Evolutionary conservation across 2,797 vertebrate species (phyloP).

Genomic region (Zenarchopterus dispar): DNA sequence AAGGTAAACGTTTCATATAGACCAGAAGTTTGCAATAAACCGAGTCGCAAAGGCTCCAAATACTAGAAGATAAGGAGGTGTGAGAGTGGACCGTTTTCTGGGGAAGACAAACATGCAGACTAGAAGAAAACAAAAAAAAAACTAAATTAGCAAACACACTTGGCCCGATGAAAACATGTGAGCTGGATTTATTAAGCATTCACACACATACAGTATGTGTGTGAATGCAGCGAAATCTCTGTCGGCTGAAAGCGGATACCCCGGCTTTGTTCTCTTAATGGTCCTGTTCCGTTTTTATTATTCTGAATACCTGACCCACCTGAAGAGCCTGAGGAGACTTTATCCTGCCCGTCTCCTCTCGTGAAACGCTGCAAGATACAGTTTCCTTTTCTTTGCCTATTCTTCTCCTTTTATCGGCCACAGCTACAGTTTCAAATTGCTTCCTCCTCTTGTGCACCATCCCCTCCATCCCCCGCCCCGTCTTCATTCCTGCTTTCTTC

Average conservation of each 20-base stretch:
- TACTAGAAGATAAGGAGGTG: slow-evolving; percentile 65
- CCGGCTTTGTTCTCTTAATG: slow-evolving; percentile 72
- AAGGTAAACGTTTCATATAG: slow-evolving; percentile 55
- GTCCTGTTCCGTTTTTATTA: slow-evolving; percentile 69
- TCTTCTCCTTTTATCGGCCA: slow-evolving; percentile 47
- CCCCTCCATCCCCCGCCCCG: background rate
- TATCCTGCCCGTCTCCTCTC: slow-evolving; percentile 39
- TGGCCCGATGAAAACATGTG: background rate
- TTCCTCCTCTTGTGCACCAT: slow-evolving; percentile 43
- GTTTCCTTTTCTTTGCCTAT: slow-evolving; percentile 64
- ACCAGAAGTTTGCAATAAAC: slow-evolving; percentile 54
- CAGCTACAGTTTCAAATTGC: slow-evolving; percentile 74
- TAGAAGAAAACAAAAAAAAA: background rate
- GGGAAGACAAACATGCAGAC: slow-evolving; percentile 13
- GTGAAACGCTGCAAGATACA: slow-evolving; percentile 57
- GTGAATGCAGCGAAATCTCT: slow-evolving; percentile 43
- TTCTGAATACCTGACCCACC: slow-evolving; percentile 73
- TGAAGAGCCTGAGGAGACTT: slow-evolving; percentile 61
- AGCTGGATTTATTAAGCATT: background rate
- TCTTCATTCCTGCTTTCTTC: slow-evolving; percentile 57
- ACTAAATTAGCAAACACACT: too few relatives aligned
- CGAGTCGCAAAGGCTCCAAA: slow-evolving; percentile 49
- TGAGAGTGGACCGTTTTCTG: slow-evolving; percentile 22
- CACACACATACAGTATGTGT: background rate
- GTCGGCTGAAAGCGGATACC: slow-evolving; percentile 57